Percentiles rank a stretch among this genome's conserved stretches.
Conservation (phyloP, 2,113 vertebrate genomes). For the Petrocephalus zakoni region DNA sequence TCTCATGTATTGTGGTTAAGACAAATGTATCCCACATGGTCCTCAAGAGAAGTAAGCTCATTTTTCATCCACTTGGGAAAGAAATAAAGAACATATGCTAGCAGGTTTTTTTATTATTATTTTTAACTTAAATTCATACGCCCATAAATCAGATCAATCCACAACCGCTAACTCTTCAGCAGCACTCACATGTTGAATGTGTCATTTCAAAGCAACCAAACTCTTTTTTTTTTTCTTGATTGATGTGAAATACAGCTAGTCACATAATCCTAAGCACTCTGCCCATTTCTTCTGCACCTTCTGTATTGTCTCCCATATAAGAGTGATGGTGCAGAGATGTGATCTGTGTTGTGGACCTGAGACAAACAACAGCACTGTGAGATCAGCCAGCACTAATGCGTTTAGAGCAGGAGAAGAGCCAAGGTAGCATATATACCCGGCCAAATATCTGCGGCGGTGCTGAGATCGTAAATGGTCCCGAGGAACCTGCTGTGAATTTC, state of each 20-base stretch:
- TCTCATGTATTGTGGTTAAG: constrained; percentile 44
- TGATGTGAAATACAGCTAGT: constrained; percentile 41
- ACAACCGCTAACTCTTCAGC: constrained; percentile 41
- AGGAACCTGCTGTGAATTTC: not conserved
- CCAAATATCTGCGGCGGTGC: not conserved
- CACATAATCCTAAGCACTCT: not conserved
- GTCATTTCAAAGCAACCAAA: not conserved
- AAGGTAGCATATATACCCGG: not conserved
- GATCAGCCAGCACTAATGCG: not conserved
- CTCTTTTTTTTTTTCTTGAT: constrained; percentile 27
- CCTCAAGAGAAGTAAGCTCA: constrained; percentile 57
- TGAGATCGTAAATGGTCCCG: not conserved
- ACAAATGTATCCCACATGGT: constrained; percentile 55
- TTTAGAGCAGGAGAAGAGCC: not conserved
- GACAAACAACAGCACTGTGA: not conserved
- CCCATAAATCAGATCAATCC: constrained; percentile 56
- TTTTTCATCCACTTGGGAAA: constrained; percentile 61
- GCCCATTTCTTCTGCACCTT: not conserved
- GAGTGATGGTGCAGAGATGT: not conserved
- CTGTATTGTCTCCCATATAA: not conserved
- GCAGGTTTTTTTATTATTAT: constrained; percentile 52
- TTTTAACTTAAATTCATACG: constrained; percentile 43
- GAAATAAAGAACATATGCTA: constrained; percentile 68
- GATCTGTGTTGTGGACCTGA: not conserved
- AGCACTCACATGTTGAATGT: constrained; percentile 14